Evolutionary conservation across 30 jellyfish, hydroid and myxozoan species (phyloP).

Genomic region (Pelagia noctiluca): DNA sequence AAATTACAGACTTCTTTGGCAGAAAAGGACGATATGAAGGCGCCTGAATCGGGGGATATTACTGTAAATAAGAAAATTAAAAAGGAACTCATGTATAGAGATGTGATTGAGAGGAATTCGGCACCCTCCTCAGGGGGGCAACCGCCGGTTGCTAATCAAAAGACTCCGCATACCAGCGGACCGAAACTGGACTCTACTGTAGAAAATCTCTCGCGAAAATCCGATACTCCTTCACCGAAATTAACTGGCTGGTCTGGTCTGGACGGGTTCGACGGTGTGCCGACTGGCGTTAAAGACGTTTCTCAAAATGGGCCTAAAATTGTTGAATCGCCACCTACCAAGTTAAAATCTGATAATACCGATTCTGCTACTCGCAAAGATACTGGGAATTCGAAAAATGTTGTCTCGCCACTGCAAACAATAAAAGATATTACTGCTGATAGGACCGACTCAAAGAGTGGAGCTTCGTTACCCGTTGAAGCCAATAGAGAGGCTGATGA

Average conservation of each 20-base stretch:
- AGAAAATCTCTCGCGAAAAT: background rate
- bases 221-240: conserved; percentile 71
- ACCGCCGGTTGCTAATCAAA: background rate
- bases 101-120: conserved; percentile 5
- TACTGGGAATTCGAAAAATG: background rate
- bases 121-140: background rate
- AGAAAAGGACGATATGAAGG: background rate
- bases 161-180: too few species aligned
- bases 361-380: background rate
- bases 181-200: background rate
- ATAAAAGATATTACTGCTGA: conserved; percentile 22
- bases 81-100: background rate
- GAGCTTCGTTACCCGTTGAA: background rate
- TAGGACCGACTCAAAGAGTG: background rate
- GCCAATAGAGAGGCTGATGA: conserved; percentile 62
- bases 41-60: background rate
- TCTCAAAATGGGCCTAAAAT: background rate
- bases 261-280: conserved; percentile 88
- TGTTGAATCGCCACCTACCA: background rate
- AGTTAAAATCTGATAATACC: background rate
- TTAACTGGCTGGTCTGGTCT: conserved; percentile 94
- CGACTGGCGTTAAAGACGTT: conserved; percentile 18
- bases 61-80: background rate
- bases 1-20: too few species aligned
- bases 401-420: conserved; percentile 1